Conservation (phyloP, 2,113 vertebrate genomes). For the Oxyruncus cristatus region DNA sequence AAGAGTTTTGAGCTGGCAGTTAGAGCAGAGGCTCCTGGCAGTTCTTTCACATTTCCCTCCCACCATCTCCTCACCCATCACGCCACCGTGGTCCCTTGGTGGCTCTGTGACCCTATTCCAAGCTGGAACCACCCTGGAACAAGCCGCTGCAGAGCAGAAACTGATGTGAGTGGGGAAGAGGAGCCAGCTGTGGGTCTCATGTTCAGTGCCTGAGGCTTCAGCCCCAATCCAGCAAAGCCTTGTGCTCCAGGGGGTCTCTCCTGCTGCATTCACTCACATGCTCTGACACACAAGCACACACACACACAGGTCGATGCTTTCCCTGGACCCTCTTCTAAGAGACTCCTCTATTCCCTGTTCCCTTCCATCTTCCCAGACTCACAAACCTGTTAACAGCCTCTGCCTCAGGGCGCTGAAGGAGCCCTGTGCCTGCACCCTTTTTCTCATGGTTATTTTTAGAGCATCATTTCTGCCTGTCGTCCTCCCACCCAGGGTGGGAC, state of each 20-base stretch:
- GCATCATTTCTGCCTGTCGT: background rate
- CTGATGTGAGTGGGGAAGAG: background rate
- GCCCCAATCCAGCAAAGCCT: background rate
- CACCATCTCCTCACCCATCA: background rate
- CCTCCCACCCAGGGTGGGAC: background rate
- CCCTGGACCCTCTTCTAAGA: background rate
- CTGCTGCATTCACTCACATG: rapidly evolving
- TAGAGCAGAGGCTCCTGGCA: background rate
- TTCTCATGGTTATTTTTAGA: background rate
- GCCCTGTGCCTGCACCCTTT: background rate
- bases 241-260: background rate
- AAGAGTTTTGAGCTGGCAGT: background rate
- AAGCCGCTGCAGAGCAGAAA: background rate
- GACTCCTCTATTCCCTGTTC: background rate
- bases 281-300: background rate
- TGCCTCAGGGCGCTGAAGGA: background rate
- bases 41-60: background rate
- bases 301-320: background rate
- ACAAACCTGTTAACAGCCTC: background rate
- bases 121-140: background rate
- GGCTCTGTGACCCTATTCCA: background rate
- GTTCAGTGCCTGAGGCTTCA: background rate
- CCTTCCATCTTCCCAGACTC: background rate
- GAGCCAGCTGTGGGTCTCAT: background rate
- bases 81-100: background rate